These are phyloP conservation scores for Aquatica leii DNA, from an alignment of 2,888 invertebrate species.

Conservation along the genomic window DNA sequence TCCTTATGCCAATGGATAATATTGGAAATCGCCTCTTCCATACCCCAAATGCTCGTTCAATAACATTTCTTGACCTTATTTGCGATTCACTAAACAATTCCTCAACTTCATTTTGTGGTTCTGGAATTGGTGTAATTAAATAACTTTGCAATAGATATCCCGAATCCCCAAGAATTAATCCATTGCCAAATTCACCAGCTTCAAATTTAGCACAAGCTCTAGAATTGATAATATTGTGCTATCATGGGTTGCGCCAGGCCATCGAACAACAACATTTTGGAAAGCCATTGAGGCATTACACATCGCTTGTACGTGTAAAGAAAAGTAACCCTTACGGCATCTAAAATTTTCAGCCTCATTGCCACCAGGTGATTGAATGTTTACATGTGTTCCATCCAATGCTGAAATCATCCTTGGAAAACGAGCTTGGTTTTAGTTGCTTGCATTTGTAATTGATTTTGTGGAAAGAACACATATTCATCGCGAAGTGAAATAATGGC, in stretches of 20 bases:
- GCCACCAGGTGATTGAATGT: neutral
- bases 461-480: neutral
- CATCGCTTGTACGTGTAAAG: neutral
- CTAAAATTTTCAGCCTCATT: conserved; percentile 4
- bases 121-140: neutral
- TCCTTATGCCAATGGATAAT: neutral
- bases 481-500: conserved; percentile 1
- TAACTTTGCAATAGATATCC: neutral
- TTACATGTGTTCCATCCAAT: conserved; percentile 1
- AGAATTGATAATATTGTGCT: conserved; percentile 4
- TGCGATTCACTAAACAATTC: neutral
- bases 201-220: conserved; percentile 4
- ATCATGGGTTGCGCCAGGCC: conserved; percentile 4
- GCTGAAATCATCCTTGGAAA: neutral
- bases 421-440: conserved; percentile 2
- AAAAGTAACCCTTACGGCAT: conserved; percentile 4
- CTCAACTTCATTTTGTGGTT: neutral
- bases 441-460: neutral
- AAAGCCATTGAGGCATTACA: conserved; percentile 3
- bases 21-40: conserved; percentile 11
- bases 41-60: conserved; percentile 2
- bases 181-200: neutral
- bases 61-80: neutral
- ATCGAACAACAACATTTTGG: conserved; percentile 5
- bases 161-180: neutral